phyloP scores from a whole-genome alignment of 1,140 invertebrate genomes.

The Hermetia illucens region DNA sequence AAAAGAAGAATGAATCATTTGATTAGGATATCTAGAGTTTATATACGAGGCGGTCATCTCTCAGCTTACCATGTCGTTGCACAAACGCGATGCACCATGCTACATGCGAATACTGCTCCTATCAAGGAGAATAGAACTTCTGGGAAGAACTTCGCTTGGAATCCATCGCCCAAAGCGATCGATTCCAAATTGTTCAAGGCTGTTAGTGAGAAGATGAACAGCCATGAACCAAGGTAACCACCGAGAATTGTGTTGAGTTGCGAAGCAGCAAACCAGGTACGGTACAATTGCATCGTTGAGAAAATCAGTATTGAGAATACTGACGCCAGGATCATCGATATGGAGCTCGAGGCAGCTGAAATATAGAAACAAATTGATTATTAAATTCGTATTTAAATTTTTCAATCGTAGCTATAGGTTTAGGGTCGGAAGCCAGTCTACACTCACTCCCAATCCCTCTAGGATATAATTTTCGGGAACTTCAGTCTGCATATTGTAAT shows the following conservation, averaged over 20 bases:
- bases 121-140: conserved; percentile 26
- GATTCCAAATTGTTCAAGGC: conserved; percentile 25
- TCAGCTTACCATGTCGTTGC: conserved; percentile 23
- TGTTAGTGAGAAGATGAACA: conserved; percentile 19
- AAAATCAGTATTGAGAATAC: conserved; percentile 3
- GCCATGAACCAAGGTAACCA: conserved; percentile 17
- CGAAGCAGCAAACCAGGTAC: conserved; percentile 20
- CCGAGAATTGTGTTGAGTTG: conserved; percentile 23
- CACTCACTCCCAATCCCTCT: no score
- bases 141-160: conserved; percentile 26
- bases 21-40: conserved; percentile 2
- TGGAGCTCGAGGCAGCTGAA: conserved; percentile 2
- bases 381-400: no score
- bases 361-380: no score
- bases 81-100: conserved; percentile 27
- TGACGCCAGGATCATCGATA: conserved; percentile 3
- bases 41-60: background rate
- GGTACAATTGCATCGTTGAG: conserved; percentile 18
- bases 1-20: conserved; percentile 1
- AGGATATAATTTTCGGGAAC: no score
- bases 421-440: no score
- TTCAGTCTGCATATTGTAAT: no score
- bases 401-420: no score
- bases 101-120: conserved; percentile 17
- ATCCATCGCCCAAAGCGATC: conserved; percentile 22